A percentile compares a stretch with the other conserved stretches of the same genome.
Evolutionary conservation across 1,140 invertebrate genomes (phyloP).

Genomic region (Bombyx mori): DNA sequence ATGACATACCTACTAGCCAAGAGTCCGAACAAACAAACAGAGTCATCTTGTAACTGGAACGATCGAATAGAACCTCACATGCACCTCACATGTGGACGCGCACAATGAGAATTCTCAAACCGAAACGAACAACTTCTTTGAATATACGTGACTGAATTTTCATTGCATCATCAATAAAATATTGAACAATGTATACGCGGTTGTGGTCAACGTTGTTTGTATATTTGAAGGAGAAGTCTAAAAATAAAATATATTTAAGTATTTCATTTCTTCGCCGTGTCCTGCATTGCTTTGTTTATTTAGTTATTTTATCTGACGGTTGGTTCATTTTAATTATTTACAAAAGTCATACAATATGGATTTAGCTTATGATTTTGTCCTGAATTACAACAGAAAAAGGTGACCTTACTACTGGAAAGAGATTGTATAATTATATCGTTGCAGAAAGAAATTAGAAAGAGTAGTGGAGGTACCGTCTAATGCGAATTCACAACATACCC

Average conservation of each 20-base stretch:
- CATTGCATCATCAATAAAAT: conserved; percentile 6
- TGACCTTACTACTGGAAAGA: too few species aligned
- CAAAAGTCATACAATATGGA: too few species aligned
- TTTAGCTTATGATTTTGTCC: too few species aligned
- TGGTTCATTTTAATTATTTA: too few species aligned
- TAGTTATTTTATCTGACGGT: background rate
- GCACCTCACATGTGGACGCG: background rate
- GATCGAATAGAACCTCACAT: background rate
- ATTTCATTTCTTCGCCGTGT: background rate
- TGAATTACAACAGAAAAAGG: too few species aligned
- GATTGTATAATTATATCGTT: too few species aligned
- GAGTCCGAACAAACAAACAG: conserved; percentile 21
- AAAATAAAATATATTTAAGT: background rate
- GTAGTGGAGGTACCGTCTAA: too few species aligned
- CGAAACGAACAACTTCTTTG: conserved; percentile 1
- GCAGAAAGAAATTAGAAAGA: too few species aligned
- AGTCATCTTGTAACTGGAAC: conserved; percentile 23
- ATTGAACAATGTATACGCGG: too few species aligned
- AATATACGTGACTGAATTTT: conserved; percentile 7
- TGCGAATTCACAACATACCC: too few species aligned
- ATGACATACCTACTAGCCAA: conserved; percentile 16
- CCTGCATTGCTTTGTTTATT: background rate
- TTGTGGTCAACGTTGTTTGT: too few species aligned
- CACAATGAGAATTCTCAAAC: background rate
- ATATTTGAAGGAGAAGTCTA: background rate